Evolutionary conservation across 2,888 invertebrate genomes (phyloP).

Genomic region (Norana najaformis): DNA sequence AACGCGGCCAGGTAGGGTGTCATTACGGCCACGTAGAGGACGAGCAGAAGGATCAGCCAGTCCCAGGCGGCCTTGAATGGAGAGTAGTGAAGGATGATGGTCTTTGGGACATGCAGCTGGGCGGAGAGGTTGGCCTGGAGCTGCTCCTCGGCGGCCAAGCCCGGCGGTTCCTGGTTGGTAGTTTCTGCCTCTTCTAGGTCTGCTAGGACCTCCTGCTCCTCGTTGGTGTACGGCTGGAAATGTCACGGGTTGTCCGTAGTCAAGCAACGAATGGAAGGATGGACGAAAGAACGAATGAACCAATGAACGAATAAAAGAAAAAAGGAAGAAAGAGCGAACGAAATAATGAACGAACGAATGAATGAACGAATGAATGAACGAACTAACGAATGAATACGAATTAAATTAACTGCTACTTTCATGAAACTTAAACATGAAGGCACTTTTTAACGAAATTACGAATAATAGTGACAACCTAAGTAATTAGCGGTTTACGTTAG

Average conservation of each 20-base stretch:
- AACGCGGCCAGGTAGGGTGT: conserved; percentile 62
- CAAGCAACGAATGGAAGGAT: no score
- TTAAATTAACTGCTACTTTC: no score
- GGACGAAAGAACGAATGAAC: background rate
- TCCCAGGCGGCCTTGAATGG: conserved; percentile 64
- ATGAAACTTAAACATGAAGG: no score
- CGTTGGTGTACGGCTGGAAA: conserved; percentile 18
- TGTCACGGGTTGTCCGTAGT: background rate
- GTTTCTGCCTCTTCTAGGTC: background rate
- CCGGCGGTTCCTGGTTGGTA: background rate
- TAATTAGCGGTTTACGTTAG: background rate
- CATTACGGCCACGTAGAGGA: conserved; percentile 62
- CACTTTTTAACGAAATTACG: no score
- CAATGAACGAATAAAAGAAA: no score
- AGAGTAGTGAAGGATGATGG: conserved; percentile 62
- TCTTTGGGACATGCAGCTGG: conserved; percentile 49
- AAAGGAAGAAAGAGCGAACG: no score
- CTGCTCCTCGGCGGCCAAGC: background rate
- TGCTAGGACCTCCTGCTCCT: background rate
- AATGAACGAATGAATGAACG: no score
- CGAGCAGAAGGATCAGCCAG: conserved; percentile 61
- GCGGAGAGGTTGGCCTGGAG: conserved; percentile 19
- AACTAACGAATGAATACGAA: no score
- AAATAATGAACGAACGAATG: no score
- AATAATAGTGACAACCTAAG: background rate